Evolutionary conservation across 2,113 vertebrate genomes (phyloP), one percentile per base, ranked within the genome.

Genomic region (Neolamprologus toae): DNA sequence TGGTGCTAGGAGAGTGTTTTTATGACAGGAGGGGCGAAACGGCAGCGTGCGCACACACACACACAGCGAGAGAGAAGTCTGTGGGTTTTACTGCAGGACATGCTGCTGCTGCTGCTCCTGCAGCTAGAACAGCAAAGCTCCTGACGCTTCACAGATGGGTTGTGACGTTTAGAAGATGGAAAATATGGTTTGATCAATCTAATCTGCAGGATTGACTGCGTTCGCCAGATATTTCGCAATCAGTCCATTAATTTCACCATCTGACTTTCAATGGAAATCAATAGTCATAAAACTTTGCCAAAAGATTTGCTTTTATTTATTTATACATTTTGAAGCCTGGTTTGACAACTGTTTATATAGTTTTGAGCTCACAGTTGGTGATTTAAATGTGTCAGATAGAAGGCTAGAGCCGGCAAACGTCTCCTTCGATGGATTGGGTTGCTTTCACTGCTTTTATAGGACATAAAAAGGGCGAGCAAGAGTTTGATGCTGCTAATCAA

Each of bases 181-280:
- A 10, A 10, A 76, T 84, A 76, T 35, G 81, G 45, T 79, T 14
- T 80, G 90, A 91, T 92, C 89, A 90, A 87, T 92, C 17, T 73
- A 84, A 51, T 21, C 21, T 11, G 19, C 55, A 26, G 40, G 81
- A 91, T 63, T 71, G 85, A 91, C 84, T 47, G 57, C 11, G 47
- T 53, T 82, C 80, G 17, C 66, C 37, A 55, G 59, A 91, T 84
- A 83, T 82, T 91, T 90, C 42, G 5, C 88, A 68, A 82, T 90
- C 73, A 33, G 80, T 82, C 85, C 35, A 82, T 89, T 89, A 45
- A 80, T 91, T 89, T 83, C 78, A 26, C 59, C 42, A 83, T 88
- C 63, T 31, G 81, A 51, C 80, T 82, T 73, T 82, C 17, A 88
- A 42, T 80, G 88, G 86, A 91, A 91, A 93, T 92, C 89, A 83